phyloP scores from a whole-genome alignment of 1,140 invertebrate genomes.

The Hylaeus anthracinus region DNA sequence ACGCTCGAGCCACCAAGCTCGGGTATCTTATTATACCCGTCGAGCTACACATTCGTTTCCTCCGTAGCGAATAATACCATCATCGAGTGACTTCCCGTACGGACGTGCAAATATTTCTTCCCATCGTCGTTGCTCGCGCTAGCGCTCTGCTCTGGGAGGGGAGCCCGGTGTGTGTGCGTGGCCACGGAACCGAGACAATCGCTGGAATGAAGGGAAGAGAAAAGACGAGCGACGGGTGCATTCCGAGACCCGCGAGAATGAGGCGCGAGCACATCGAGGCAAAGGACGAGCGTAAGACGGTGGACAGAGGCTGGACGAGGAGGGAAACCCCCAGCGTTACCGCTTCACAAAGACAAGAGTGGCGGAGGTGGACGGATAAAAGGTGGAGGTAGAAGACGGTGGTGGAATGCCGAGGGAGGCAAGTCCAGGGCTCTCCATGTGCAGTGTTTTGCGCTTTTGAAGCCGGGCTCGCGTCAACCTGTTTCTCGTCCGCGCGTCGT shows the following conservation, averaged over 20 bases:
- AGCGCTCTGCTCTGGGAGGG: not conserved
- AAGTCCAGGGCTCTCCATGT: not conserved
- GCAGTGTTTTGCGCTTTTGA: conserved; percentile 54
- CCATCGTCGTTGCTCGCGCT: not conserved
- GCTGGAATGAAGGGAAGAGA: conserved; percentile 43
- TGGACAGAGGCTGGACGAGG: conserved; percentile 37
- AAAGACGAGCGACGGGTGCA: conserved; percentile 52
- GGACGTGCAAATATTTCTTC: conserved; percentile 49
- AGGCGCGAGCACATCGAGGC: conserved; percentile 51
- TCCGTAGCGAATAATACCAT: conserved; percentile 29
- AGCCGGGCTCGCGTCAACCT: conserved; percentile 52
- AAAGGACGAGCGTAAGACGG: conserved; percentile 44
- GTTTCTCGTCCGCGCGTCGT: conserved; percentile 37
- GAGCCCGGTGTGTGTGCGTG: conserved; percentile 13
- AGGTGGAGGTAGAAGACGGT: conserved; percentile 23
- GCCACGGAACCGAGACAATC: conserved; percentile 47
- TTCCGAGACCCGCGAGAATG: conserved; percentile 53
- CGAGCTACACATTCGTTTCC: not conserved
- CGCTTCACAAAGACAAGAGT: conserved; percentile 43
- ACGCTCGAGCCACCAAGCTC: not conserved
- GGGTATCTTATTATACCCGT: not conserved
- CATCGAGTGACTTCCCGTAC: conserved; percentile 36
- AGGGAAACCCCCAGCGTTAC: conserved; percentile 44
- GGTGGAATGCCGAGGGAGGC: conserved; percentile 44
- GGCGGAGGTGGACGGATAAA: conserved; percentile 32